Evolutionary conservation across 2,888 invertebrate genomes (phyloP).

Genomic region (Isotomurus palustris): DNA sequence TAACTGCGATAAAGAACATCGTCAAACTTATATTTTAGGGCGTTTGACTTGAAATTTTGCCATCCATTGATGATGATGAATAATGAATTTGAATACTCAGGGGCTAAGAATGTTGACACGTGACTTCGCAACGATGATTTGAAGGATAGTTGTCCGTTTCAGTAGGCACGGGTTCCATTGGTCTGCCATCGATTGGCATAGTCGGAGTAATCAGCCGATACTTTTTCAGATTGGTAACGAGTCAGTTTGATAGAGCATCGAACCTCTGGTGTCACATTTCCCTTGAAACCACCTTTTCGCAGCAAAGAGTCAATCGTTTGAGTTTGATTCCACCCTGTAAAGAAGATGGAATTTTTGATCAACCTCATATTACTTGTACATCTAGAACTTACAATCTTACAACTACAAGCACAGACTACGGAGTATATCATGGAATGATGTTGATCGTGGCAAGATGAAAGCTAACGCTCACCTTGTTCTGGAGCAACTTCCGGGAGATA

Average conservation of each 20-base stretch:
- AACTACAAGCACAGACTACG: neutral
- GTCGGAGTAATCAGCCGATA: conserved; percentile 70
- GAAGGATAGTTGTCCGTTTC: too few relatives aligned
- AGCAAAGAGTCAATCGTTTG: conserved; percentile 97
- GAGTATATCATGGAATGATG: neutral
- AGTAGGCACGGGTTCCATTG: neutral
- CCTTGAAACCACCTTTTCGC: conserved; percentile 94
- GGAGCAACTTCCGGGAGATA: conserved; percentile 97
- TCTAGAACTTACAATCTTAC: neutral
- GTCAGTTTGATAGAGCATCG: conserved; percentile 88
- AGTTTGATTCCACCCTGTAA: conserved; percentile 93
- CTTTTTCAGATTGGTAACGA: conserved; percentile 93
- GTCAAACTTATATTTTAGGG: too few relatives aligned
- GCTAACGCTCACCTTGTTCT: conserved; percentile 81
- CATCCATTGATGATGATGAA: too few relatives aligned
- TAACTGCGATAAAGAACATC: too few relatives aligned
- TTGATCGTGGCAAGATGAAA: neutral
- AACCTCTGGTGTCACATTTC: conserved; percentile 78
- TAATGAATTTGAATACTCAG: too few relatives aligned
- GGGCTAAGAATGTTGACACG: too few relatives aligned
- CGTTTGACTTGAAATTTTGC: too few relatives aligned
- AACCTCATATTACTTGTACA: neutral
- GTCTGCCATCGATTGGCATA: conserved; percentile 56
- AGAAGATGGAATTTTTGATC: neutral
- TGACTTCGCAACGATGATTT: too few relatives aligned